These are phyloP conservation scores for Ethmia dodecea DNA, from an alignment of 2,888 invertebrate genomes.

Conservation along the genomic window DNA sequence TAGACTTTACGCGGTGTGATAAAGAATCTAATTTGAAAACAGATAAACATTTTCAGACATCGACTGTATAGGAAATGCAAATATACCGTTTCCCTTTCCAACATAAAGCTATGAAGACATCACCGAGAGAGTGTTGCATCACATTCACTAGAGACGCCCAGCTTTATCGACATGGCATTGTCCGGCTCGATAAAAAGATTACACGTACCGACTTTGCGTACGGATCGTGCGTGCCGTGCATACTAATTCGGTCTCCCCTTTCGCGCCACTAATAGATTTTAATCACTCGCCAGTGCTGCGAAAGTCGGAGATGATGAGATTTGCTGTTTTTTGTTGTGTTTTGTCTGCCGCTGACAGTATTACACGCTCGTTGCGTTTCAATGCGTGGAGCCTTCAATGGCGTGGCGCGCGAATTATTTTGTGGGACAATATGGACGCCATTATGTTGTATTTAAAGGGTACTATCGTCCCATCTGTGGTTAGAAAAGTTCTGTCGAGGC, in stretches of 20 bases:
- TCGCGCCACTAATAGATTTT: slow-evolving; percentile 66
- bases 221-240: slow-evolving; percentile 68
- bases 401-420: too few relatives aligned
- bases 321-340: slow-evolving; percentile 8
- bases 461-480: too few relatives aligned
- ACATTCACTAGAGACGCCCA: slow-evolving; percentile 29
- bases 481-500: too few relatives aligned
- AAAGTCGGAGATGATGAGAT: slow-evolving; percentile 9
- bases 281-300: slow-evolving; percentile 51
- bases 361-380: slow-evolving; percentile 8
- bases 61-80: too few relatives aligned
- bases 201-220: slow-evolving; percentile 68
- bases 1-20: too few relatives aligned
- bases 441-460: too few relatives aligned
- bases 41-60: too few relatives aligned
- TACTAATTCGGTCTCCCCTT: slow-evolving; percentile 62
- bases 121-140: slow-evolving; percentile 13
- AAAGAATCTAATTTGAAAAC: too few relatives aligned
- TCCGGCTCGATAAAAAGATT: slow-evolving; percentile 68
- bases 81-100: too few relatives aligned
- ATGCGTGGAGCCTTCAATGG: too few relatives aligned
- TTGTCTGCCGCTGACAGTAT: slow-evolving; percentile 10
- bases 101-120: too few relatives aligned
- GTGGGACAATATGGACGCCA: too few relatives aligned
- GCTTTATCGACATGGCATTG: slow-evolving; percentile 46